Percentiles rank a stretch among this genome's conserved stretches.
Evolutionary conservation across 2,888 invertebrate species (phyloP).

Genomic region (Apoderus coryli): DNA sequence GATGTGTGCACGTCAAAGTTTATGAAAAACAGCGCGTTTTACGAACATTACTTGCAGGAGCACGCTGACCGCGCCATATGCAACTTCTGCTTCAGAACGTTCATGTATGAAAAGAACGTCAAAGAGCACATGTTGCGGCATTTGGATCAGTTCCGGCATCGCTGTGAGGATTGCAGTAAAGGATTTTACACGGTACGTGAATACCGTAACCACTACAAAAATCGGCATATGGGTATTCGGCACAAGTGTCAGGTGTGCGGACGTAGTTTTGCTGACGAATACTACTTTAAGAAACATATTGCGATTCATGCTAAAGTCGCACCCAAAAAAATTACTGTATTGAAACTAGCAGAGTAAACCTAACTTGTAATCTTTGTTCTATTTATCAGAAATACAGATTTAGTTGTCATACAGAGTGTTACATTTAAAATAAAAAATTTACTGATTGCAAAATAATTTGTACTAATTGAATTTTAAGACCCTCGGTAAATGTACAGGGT

Average conservation of each 20-base stretch:
- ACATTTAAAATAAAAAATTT: too few species aligned
- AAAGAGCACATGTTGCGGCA: slow-evolving; percentile 32
- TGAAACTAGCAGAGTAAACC: slow-evolving; percentile 9
- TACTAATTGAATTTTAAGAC: too few species aligned
- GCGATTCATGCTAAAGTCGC: slow-evolving; percentile 27
- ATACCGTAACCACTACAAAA: slow-evolving; percentile 32
- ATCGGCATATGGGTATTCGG: slow-evolving; percentile 32
- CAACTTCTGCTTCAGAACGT: slow-evolving; percentile 31
- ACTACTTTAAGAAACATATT: slow-evolving; percentile 31
- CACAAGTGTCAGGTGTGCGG: slow-evolving; percentile 30
- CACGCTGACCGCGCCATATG: slow-evolving; percentile 32
- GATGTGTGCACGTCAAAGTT: slow-evolving; percentile 29
- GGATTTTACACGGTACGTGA: slow-evolving; percentile 33
- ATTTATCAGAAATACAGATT: slow-evolving; percentile 3
- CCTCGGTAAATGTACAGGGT: too few species aligned
- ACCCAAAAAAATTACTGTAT: slow-evolving; percentile 12
- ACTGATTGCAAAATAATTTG: too few species aligned
- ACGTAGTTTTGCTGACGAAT: slow-evolving; percentile 32
- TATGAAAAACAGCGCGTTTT: slow-evolving; percentile 28
- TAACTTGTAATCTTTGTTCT: slow-evolving; percentile 6
- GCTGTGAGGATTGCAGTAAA: slow-evolving; percentile 32
- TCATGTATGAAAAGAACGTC: slow-evolving; percentile 33
- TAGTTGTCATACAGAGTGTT: slow-evolving; percentile 5
- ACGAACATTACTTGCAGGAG: slow-evolving; percentile 26
- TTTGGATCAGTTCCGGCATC: slow-evolving; percentile 31